Percentiles rank a stretch among this genome's conserved stretches.
These are phyloP conservation scores for Leptinotarsa juncta DNA, from an alignment of 2,888 invertebrate genomes.

Conservation along the genomic window DNA sequence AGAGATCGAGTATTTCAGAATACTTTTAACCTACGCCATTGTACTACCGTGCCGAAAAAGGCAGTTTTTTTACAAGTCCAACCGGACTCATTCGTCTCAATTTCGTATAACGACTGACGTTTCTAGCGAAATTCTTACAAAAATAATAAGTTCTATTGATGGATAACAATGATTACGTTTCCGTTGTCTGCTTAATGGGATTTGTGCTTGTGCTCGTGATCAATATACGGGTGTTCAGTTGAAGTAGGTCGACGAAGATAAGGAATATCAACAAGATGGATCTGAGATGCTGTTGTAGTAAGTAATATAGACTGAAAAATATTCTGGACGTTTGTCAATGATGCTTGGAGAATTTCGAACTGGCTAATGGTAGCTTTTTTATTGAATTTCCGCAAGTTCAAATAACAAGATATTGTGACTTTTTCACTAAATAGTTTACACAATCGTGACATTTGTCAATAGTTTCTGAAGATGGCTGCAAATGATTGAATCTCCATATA, in stretches of 20 bases:
- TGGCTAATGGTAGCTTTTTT: not conserved
- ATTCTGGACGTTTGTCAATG: not conserved
- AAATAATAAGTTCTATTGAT: constrained; percentile 26
- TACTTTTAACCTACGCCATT: not conserved
- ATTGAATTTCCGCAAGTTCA: not conserved
- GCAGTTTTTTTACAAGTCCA: not conserved
- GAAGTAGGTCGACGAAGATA: constrained; percentile 10
- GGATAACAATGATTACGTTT: constrained; percentile 31
- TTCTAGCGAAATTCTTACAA: constrained; percentile 20
- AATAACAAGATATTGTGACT: not conserved
- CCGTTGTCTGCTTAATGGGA: constrained; percentile 16
- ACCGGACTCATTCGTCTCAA: constrained; percentile 17
- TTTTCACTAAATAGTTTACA: too few relatives aligned
- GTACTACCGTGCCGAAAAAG: not conserved
- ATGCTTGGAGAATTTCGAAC: not conserved
- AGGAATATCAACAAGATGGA: constrained; percentile 9
- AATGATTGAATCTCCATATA: too few relatives aligned
- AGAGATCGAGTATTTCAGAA: too few relatives aligned
- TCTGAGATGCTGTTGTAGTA: not conserved
- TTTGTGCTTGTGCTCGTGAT: constrained; percentile 16
- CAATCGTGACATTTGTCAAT: too few relatives aligned
- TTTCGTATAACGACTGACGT: constrained; percentile 22
- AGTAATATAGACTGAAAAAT: not conserved
- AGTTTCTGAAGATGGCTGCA: too few relatives aligned
- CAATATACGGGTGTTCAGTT: constrained; percentile 3